A percentile compares a stretch with the other conserved stretches of the same genome.
Evolutionary conservation across 2,888 invertebrate species (phyloP).

Genomic region (Pterobdella sp.): DNA sequence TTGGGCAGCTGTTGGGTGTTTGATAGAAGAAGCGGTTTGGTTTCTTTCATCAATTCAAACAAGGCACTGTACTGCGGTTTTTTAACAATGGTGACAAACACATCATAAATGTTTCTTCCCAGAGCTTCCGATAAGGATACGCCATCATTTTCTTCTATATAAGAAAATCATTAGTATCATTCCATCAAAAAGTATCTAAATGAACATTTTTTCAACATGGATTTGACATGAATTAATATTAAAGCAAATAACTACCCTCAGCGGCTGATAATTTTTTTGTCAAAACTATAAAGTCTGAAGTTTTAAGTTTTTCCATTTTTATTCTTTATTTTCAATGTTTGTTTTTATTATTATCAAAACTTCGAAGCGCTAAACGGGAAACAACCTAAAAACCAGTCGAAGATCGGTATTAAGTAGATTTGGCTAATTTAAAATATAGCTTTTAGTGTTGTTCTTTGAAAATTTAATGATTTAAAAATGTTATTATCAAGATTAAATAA

Average conservation of each 20-base stretch:
- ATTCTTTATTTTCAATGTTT: no score
- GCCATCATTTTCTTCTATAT: background rate
- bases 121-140: no score
- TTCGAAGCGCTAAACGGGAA: no score
- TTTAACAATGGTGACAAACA: background rate
- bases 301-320: conserved; percentile 13
- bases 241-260: background rate
- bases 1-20: background rate
- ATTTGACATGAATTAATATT: background rate
- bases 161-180: background rate
- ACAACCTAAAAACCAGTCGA: no score
- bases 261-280: background rate
- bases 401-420: no score
- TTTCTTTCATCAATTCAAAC: background rate
- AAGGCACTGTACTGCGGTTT: background rate
- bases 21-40: background rate
- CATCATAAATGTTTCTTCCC: background rate
- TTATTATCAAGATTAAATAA: background rate
- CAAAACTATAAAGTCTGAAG: background rate
- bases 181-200: background rate
- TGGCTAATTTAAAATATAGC: background rate
- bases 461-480: background rate
- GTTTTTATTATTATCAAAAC: background rate
- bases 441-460: background rate
- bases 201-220: background rate